A percentile compares a stretch with the other conserved stretches of the same genome.
Evolutionary conservation across 92 coral and sea anemone species (phyloP).

Genomic region (Ricordea florida): DNA sequence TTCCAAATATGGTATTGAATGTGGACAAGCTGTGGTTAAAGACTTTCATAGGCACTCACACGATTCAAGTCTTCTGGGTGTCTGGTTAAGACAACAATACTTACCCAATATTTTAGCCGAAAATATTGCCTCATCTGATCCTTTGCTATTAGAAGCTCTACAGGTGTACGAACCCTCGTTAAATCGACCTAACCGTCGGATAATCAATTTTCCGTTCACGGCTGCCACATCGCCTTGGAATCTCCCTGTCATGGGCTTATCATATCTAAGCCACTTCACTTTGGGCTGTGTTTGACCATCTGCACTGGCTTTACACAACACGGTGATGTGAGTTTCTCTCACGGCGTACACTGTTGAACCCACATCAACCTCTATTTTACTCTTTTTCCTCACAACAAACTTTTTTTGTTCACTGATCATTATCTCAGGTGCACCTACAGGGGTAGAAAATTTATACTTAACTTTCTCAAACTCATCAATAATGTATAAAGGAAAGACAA

Average conservation of each 20-base stretch:
- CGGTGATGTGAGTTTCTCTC: slow-evolving; percentile 56
- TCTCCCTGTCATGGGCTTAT: slow-evolving; percentile 41
- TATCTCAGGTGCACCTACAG: slow-evolving; percentile 52
- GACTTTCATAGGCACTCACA: no score
- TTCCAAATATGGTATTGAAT: no score
- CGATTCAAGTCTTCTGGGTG: no score
- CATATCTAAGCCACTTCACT: slow-evolving; percentile 53
- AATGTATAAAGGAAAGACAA: no score
- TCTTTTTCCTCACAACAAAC: slow-evolving; percentile 4
- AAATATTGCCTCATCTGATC: slow-evolving; percentile 52
- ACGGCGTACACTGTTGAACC: slow-evolving; percentile 79
- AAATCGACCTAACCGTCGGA: slow-evolving; percentile 60
- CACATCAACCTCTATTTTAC: slow-evolving; percentile 47
- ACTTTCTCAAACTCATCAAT: no score
- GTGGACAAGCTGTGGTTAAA: no score
- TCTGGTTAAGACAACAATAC: no score
- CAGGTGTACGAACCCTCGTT: slow-evolving; percentile 77
- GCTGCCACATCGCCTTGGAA: slow-evolving; percentile 69
- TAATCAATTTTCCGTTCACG: slow-evolving; percentile 43
- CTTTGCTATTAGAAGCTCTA: slow-evolving; percentile 46
- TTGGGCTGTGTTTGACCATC: slow-evolving; percentile 13
- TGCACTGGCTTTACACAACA: slow-evolving; percentile 65
- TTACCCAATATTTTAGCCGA: slow-evolving; percentile 55
- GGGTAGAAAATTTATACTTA: no score
- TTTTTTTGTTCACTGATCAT: slow-evolving; percentile 31